phyloP scores from a whole-genome alignment of 2,797 vertebrate species.

The Xenentodon cancila region DNA sequence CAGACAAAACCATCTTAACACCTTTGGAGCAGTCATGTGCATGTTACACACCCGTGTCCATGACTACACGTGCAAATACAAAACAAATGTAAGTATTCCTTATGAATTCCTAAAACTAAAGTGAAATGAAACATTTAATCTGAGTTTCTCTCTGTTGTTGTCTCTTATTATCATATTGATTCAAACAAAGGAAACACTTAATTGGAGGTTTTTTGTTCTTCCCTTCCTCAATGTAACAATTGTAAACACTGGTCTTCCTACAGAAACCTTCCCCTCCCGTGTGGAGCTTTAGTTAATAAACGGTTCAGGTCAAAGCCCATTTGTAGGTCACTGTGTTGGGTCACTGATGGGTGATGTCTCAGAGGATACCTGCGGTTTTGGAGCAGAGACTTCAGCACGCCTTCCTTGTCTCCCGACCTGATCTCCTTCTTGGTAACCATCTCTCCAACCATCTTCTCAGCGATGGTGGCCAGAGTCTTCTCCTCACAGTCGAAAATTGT shows the following conservation, averaged over 20 bases:
- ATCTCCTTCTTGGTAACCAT: constrained; percentile 88
- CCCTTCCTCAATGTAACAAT: constrained; percentile 3
- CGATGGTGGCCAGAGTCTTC: constrained; percentile 79
- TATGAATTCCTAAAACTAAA: no score
- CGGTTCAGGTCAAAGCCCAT: constrained; percentile 33
- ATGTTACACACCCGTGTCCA: no score
- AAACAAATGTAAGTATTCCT: no score
- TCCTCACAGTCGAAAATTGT: constrained; percentile 85
- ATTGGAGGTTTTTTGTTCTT: no score
- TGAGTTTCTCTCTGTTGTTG: no score
- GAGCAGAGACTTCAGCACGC: constrained; percentile 84
- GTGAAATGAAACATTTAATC: no score
- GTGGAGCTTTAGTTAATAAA: constrained; percentile 23
- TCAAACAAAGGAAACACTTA: no score
- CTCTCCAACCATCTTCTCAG: constrained; percentile 83
- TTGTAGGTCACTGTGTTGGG: constrained; percentile 48
- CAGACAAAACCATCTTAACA: no score
- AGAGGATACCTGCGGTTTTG: constrained; percentile 77
- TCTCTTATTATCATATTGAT: no score
- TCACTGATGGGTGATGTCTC: constrained; percentile 37
- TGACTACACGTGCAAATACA: no score
- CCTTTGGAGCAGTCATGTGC: no score
- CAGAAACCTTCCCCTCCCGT: constrained; percentile 6
- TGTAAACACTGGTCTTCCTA: constrained; percentile 8
- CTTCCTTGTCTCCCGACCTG: constrained; percentile 78